Evolutionary conservation across 2,797 vertebrate species (phyloP).

Genomic region (Chaetophractus vellerosus): DNA sequence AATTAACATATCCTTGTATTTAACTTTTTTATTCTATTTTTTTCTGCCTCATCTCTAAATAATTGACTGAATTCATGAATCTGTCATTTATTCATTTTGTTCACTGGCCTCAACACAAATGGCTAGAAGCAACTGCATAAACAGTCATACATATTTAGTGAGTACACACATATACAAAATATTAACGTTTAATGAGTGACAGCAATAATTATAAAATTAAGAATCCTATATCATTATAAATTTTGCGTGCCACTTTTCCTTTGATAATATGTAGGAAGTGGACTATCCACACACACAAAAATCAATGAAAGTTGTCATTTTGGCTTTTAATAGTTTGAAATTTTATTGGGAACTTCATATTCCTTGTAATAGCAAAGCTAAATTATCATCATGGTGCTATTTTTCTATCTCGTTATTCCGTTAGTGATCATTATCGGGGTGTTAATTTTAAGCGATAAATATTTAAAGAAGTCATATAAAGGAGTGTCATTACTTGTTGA

Average conservation of each 20-base stretch:
- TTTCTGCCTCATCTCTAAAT: background rate
- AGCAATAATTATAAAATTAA: background rate
- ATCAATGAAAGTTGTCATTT: background rate
- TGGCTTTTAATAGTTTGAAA: background rate
- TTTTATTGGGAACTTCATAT: background rate
- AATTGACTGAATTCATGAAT: background rate
- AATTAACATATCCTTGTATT: too few relatives aligned
- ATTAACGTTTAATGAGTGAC: background rate
- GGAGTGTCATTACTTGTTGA: background rate
- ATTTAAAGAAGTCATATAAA: conserved; percentile 17
- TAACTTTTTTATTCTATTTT: background rate
- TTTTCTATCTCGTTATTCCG: background rate
- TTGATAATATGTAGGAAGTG: background rate
- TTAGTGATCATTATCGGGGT: background rate
- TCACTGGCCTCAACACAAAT: background rate
- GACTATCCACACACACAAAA: background rate
- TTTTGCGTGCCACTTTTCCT: background rate
- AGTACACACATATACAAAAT: background rate
- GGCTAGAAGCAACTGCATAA: background rate
- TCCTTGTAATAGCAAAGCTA: background rate
- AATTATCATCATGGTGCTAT: background rate
- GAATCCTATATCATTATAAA: background rate
- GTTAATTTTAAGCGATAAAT: background rate
- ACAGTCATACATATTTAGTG: background rate
- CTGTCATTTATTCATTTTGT: background rate